Evolutionary conservation across 2,888 invertebrate species (phyloP).

Genomic region (Hypena proboscidalis): DNA sequence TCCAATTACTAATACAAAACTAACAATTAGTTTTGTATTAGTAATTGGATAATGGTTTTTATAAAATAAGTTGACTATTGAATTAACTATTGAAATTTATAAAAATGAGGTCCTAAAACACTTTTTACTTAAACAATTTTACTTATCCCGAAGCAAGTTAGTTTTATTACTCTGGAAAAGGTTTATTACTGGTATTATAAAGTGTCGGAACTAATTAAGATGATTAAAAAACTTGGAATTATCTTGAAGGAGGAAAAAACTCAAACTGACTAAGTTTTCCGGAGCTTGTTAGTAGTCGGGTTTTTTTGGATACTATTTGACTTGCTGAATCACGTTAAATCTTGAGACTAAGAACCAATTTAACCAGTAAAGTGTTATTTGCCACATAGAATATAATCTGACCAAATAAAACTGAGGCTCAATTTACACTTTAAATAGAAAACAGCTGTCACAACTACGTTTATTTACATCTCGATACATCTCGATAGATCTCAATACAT

Average conservation of each 20-base stretch:
- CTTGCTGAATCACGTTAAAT: conserved; percentile 3
- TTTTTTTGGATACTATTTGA: conserved; percentile 7
- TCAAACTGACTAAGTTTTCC: conserved; percentile 2
- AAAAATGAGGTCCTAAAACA: too few relatives aligned
- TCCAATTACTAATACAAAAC: too few relatives aligned
- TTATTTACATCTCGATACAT: too few relatives aligned
- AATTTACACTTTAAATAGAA: too few relatives aligned
- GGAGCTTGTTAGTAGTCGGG: conserved; percentile 3
- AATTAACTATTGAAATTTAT: too few relatives aligned
- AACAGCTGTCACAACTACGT: too few relatives aligned
- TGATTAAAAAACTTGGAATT: conserved; percentile 18
- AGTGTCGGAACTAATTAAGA: conserved; percentile 12
- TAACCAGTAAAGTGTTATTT: conserved; percentile 26
- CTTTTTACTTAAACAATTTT: background rate
- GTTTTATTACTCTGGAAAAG: conserved; percentile 6
- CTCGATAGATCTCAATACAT: too few relatives aligned
- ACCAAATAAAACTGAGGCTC: too few relatives aligned
- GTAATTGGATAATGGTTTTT: too few relatives aligned
- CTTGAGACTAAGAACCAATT: background rate
- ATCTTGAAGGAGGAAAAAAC: conserved; percentile 9
- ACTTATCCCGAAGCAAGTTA: conserved; percentile 1
- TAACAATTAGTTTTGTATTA: too few relatives aligned
- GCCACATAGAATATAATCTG: too few relatives aligned
- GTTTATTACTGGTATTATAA: conserved; percentile 12
- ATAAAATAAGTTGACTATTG: too few relatives aligned